Evolutionary conservation across 2,888 invertebrate genomes (phyloP).

Genomic region (Deilephila elpenor): DNA sequence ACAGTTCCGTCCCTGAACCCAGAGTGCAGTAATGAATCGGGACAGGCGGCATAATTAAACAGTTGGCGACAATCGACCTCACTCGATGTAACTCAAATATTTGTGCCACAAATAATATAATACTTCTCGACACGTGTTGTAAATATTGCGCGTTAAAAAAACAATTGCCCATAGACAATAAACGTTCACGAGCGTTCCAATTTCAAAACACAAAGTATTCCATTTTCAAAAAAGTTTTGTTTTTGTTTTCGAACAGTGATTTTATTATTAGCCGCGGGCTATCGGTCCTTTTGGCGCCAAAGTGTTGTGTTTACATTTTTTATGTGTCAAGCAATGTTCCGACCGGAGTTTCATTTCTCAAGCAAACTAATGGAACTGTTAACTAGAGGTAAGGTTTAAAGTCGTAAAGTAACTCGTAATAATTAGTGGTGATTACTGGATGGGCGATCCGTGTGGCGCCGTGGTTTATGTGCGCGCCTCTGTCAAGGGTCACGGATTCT

Average conservation of each 20-base stretch:
- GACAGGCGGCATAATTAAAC: slow-evolving; percentile 80
- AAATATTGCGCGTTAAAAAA: slow-evolving; percentile 23
- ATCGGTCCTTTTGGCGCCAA: slow-evolving; percentile 15
- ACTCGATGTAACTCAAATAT: slow-evolving; percentile 67
- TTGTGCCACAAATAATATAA: slow-evolving; percentile 44
- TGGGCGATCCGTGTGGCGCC: slow-evolving; percentile 6
- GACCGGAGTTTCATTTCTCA: slow-evolving; percentile 76
- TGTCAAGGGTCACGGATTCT: slow-evolving; percentile 26
- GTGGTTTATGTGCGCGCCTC: slow-evolving; percentile 6
- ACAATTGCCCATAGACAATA: neutral
- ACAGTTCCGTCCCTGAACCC: slow-evolving; percentile 66
- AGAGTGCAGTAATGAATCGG: slow-evolving; percentile 81
- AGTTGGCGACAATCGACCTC: slow-evolving; percentile 75
- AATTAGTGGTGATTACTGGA: slow-evolving; percentile 11
- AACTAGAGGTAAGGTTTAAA: slow-evolving; percentile 66
- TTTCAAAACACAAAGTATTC: neutral
- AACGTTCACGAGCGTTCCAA: neutral
- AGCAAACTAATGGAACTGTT: slow-evolving; percentile 76
- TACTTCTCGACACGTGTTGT: slow-evolving; percentile 31
- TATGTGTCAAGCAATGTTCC: slow-evolving; percentile 67
- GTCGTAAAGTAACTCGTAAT: slow-evolving; percentile 10
- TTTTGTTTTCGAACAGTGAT: neutral
- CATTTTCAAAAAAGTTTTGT: neutral
- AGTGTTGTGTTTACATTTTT: slow-evolving; percentile 33
- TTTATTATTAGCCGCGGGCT: neutral